Percentiles rank a stretch among this genome's conserved stretches.
These are phyloP conservation scores for Chrysina gloriosa DNA, from an alignment of 2,888 invertebrate genomes.

Conservation along the genomic window DNA sequence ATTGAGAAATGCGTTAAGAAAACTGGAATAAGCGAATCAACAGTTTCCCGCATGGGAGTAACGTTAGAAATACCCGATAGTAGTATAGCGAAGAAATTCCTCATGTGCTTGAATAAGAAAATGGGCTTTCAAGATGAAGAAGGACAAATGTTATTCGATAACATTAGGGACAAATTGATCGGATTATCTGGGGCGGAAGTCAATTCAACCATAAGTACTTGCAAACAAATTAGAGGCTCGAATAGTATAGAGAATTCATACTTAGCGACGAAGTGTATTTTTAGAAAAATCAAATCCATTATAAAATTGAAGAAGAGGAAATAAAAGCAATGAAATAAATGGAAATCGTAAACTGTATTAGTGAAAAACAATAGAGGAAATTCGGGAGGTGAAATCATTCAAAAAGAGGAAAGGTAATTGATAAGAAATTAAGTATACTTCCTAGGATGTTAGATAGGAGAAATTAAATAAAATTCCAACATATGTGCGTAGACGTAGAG, in stretches of 20 bases:
- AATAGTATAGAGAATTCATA: conserved; percentile 44
- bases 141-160: conserved; percentile 55
- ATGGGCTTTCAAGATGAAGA: conserved; percentile 55
- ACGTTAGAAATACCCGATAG: conserved; percentile 45
- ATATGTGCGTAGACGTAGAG: background rate
- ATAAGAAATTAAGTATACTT: background rate
- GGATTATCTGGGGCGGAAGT: conserved; percentile 45
- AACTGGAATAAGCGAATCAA: conserved; percentile 50
- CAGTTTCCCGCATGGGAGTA: conserved; percentile 49
- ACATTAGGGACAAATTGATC: conserved; percentile 52
- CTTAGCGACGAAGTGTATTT: conserved; percentile 44
- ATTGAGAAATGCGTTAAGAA: conserved; percentile 52
- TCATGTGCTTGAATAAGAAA: conserved; percentile 57
- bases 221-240: conserved; percentile 42
- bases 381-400: too few relatives aligned
- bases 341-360: too few relatives aligned
- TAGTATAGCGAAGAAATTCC: conserved; percentile 54
- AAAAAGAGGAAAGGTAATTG: background rate
- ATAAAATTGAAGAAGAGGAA: conserved; percentile 38
- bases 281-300: conserved; percentile 42
- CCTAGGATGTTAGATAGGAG: background rate
- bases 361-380: too few relatives aligned
- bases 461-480: background rate
- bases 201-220: conserved; percentile 40
- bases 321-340: background rate